phyloP scores from a whole-genome alignment of 2,888 invertebrate genomes.

The Molorchus minor region DNA sequence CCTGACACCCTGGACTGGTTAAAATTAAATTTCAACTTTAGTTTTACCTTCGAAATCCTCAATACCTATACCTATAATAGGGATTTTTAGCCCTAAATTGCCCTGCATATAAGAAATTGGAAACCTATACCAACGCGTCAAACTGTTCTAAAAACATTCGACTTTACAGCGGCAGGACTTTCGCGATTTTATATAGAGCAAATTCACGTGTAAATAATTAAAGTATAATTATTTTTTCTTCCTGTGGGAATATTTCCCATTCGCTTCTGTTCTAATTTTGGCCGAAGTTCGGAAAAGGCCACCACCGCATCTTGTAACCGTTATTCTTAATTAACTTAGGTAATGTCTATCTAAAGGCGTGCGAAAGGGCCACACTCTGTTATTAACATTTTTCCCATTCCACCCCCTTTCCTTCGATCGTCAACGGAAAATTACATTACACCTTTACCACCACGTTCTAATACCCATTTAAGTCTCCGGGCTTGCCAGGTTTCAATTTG shows the following conservation, averaged over 20 bases:
- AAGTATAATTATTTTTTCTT: too few relatives aligned
- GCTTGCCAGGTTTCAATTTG: conserved; percentile 6
- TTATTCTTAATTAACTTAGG: conserved; percentile 7
- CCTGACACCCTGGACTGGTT: background rate
- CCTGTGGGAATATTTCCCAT: too few relatives aligned
- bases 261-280: too few relatives aligned
- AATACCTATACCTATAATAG: too few relatives aligned
- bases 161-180: too few relatives aligned
- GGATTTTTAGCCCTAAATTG: too few relatives aligned
- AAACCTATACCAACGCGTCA: too few relatives aligned
- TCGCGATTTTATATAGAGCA: too few relatives aligned
- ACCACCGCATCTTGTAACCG: background rate
- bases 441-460: conserved; percentile 13
- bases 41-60: background rate
- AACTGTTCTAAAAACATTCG: too few relatives aligned
- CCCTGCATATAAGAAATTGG: too few relatives aligned
- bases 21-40: conserved; percentile 1
- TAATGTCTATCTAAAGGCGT: background rate
- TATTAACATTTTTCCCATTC: conserved; percentile 18
- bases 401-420: background rate
- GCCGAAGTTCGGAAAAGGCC: too few relatives aligned
- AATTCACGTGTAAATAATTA: too few relatives aligned
- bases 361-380: background rate
- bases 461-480: conserved; percentile 10
- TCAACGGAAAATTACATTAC: conserved; percentile 14